Evolutionary conservation across 2,888 invertebrate genomes (phyloP).

Genomic region (Drosophila atripex): DNA sequence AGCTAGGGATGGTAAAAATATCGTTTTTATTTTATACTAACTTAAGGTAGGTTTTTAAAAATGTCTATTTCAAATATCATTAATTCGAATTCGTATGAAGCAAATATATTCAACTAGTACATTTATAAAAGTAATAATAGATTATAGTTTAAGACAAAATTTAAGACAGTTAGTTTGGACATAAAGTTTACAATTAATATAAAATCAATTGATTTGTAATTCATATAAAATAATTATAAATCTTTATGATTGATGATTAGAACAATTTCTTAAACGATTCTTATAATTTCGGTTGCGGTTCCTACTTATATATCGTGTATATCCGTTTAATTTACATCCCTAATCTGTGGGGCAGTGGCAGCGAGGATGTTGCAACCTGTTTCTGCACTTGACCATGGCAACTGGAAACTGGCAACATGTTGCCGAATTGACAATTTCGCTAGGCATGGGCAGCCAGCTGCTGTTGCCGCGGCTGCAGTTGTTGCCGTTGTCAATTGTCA

Average conservation of each 20-base stretch:
- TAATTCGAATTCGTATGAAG: too few relatives aligned
- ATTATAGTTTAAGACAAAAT: too few relatives aligned
- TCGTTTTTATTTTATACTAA: background rate
- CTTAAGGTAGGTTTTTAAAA: background rate
- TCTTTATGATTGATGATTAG: too few relatives aligned
- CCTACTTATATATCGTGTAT: background rate
- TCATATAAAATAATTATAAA: too few relatives aligned
- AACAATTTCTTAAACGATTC: too few relatives aligned
- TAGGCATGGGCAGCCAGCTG: slow-evolving; percentile 48
- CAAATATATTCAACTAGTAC: too few relatives aligned
- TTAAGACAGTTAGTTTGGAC: too few relatives aligned
- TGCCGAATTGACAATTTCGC: slow-evolving; percentile 79
- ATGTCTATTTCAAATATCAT: background rate
- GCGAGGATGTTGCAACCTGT: slow-evolving; percentile 75
- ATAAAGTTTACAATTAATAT: too few relatives aligned
- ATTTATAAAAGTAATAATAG: too few relatives aligned
- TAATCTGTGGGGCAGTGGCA: slow-evolving; percentile 38
- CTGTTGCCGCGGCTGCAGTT: slow-evolving; percentile 25
- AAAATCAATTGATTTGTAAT: too few relatives aligned
- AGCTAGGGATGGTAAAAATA: slow-evolving; percentile 3
- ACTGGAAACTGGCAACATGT: slow-evolving; percentile 73
- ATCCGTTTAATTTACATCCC: slow-evolving; percentile 1
- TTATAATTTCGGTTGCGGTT: background rate
- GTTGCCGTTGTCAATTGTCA: slow-evolving; percentile 74
- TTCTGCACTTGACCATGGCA: slow-evolving; percentile 80